Evolutionary conservation across 2,888 invertebrate species (phyloP).

Genomic region (Molorchus minor): DNA sequence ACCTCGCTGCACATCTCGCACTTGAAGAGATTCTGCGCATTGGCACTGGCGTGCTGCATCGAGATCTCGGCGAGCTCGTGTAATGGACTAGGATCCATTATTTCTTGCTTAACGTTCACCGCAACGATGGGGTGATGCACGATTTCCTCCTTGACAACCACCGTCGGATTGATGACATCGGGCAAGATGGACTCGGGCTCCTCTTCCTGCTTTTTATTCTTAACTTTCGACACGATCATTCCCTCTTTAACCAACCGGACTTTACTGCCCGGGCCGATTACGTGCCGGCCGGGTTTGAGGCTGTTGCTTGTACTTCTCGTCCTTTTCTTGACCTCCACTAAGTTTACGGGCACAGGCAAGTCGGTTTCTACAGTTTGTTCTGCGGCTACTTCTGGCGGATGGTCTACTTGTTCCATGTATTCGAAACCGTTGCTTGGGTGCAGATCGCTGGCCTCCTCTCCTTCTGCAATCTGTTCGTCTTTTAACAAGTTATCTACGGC

Average conservation of each 20-base stretch:
- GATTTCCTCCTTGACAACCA: slow-evolving; percentile 32
- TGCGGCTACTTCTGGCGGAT: slow-evolving; percentile 53
- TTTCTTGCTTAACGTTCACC: slow-evolving; percentile 55
- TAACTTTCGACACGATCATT: slow-evolving; percentile 59
- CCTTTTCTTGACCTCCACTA: slow-evolving; percentile 47
- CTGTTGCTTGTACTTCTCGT: slow-evolving; percentile 47
- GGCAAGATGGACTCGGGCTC: slow-evolving; percentile 52
- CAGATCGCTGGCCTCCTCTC: slow-evolving; percentile 36
- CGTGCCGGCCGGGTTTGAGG: slow-evolving; percentile 55
- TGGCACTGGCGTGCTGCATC: slow-evolving; percentile 59
- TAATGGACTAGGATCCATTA: slow-evolving; percentile 63
- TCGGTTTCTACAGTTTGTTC: slow-evolving; percentile 55
- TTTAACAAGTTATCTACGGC: slow-evolving; percentile 54
- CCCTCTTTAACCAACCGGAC: slow-evolving; percentile 61
- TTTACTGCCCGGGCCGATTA: slow-evolving; percentile 59
- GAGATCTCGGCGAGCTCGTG: slow-evolving; percentile 65
- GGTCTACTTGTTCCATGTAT: slow-evolving; percentile 49
- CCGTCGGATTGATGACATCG: slow-evolving; percentile 29
- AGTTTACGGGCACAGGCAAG: slow-evolving; percentile 48
- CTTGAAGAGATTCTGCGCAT: slow-evolving; percentile 66
- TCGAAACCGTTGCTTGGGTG: slow-evolving; percentile 48
- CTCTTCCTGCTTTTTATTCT: slow-evolving; percentile 47
- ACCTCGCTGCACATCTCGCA: slow-evolving; percentile 86
- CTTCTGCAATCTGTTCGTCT: slow-evolving; percentile 35
- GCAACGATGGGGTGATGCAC: slow-evolving; percentile 4